Percentiles rank a stretch among this genome's conserved stretches.
phyloP scores from a whole-genome alignment of 2,113 vertebrate species.

The Choloepus hoffmanni region DNA sequence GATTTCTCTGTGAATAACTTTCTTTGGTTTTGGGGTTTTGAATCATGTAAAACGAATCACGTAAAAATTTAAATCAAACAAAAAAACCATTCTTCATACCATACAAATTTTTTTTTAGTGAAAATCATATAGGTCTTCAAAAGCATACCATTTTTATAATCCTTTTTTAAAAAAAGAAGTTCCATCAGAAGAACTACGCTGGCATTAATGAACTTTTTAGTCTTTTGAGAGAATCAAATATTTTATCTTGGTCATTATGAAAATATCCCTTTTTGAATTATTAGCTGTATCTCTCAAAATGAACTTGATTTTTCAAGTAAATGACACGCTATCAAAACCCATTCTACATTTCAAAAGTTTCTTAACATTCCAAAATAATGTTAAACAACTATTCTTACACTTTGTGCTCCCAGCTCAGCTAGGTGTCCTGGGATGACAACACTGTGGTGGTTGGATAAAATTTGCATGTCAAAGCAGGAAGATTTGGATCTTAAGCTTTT shows the following conservation, averaged over 20 bases:
- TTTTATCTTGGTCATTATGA: constrained; percentile 10
- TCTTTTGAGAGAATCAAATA: not conserved
- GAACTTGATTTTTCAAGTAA: too few relatives aligned
- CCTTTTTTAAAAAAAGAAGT: not conserved
- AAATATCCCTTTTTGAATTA: not conserved
- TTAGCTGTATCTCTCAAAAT: not conserved
- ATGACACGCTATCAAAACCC: too few relatives aligned
- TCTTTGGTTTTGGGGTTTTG: not conserved
- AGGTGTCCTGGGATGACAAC: not conserved
- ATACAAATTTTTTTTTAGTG: not conserved
- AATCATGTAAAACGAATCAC: constrained; percentile 7
- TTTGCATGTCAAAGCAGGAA: not conserved
- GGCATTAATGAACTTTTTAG: not conserved
- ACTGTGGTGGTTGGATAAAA: not conserved
- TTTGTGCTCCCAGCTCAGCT: not conserved
- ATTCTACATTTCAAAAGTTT: not conserved
- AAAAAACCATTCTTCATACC: not conserved
- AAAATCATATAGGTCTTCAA: constrained; percentile 41
- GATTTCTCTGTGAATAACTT: not conserved
- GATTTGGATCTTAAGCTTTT: not conserved
- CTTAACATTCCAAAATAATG: not conserved
- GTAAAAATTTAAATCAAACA: not conserved
- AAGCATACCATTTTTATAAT: not conserved
- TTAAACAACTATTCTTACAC: constrained; percentile 5
- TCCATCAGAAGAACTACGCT: constrained; percentile 1